Conservation (phyloP, 2,797 vertebrate genomes). For the Galago senegalensis region DNA sequence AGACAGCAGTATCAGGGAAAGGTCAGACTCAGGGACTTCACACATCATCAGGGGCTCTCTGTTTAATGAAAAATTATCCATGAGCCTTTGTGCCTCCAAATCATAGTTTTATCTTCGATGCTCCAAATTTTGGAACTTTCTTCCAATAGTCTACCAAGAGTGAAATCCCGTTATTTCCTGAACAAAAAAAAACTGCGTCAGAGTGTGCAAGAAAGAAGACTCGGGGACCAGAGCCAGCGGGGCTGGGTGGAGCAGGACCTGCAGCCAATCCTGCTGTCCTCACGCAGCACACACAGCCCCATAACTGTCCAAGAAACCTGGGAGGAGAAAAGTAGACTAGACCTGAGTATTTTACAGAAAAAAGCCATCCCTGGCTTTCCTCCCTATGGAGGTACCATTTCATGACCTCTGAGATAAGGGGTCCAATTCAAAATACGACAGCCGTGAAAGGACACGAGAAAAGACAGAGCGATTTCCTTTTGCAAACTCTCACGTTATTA, state of each 20-base stretch:
- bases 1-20: not conserved
- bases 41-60: not conserved
- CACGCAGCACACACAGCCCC: too few species aligned
- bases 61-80: not conserved
- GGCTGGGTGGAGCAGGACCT: too few species aligned
- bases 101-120: not conserved
- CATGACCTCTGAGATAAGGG: not conserved
- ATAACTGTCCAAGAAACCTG: not conserved
- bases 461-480: not conserved
- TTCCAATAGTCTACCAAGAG: not conserved
- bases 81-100: not conserved
- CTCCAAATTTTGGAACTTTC: not conserved
- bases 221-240: not conserved
- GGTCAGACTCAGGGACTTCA: not conserved
- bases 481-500: not conserved
- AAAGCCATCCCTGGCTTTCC: not conserved
- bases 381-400: not conserved
- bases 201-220: not conserved
- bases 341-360: not conserved
- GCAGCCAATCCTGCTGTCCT: not conserved
- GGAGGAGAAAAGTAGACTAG: not conserved
- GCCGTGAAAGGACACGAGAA: not conserved
- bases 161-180: not conserved
- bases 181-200: not conserved
- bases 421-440: slow-evolving; percentile 30